Percentiles rank a stretch among this genome's conserved stretches.
Conservation (phyloP, 2,113 vertebrate genomes). For the Myrmophylax atrothorax region DNA sequence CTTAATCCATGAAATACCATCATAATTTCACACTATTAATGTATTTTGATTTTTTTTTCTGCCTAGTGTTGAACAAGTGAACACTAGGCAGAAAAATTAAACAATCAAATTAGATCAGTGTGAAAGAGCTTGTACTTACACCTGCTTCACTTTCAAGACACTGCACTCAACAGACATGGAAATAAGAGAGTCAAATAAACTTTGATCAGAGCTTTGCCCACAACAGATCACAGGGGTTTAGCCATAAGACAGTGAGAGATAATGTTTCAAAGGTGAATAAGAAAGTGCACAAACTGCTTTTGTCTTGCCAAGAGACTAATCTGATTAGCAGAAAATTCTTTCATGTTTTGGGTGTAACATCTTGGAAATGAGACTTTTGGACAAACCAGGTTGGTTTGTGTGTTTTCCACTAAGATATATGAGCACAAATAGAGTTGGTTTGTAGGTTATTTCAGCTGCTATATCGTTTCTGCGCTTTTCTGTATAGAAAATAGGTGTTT, state of each 20-base stretch:
- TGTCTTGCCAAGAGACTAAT: not conserved
- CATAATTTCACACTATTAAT: not conserved
- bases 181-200: not conserved
- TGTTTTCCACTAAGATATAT: not conserved
- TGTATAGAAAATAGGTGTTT: conserved; percentile 36
- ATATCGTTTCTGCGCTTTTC: not conserved
- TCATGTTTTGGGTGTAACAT: not conserved
- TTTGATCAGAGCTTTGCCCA: not conserved
- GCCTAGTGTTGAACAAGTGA: not conserved
- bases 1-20: not conserved
- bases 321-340: not conserved
- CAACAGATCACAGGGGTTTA: not conserved
- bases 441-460: conserved; percentile 35
- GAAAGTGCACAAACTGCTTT: not conserved
- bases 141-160: not conserved
- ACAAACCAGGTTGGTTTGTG: not conserved
- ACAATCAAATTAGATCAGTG: not conserved
- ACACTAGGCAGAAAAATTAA: too few species aligned
- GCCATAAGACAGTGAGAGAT: not conserved
- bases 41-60: not conserved
- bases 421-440: not conserved
- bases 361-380: not conserved
- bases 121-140: not conserved
- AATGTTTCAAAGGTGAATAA: conserved; percentile 37
- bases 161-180: not conserved